These are phyloP conservation scores for Prenolepis imparis DNA, from an alignment of 2,888 invertebrate species.

Conservation along the genomic window DNA sequence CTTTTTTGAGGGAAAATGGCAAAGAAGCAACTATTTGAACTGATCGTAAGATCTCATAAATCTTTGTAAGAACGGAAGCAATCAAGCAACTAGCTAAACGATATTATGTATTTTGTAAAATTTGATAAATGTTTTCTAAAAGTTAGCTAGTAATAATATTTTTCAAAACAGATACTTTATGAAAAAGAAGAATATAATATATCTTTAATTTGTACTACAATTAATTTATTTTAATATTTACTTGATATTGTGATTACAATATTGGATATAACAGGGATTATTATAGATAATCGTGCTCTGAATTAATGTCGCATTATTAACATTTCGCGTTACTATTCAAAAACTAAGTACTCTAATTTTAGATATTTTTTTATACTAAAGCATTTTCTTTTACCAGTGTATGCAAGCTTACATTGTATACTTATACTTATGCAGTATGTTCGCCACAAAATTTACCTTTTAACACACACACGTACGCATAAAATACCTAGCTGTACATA, in stretches of 20 bases:
- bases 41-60: slow-evolving; percentile 48
- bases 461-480: not conserved
- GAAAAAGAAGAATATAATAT: not conserved
- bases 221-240: not conserved
- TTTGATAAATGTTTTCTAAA: slow-evolving; percentile 5
- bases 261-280: not conserved
- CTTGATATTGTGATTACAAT: not conserved
- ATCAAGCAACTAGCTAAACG: slow-evolving; percentile 21
- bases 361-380: slow-evolving; percentile 6
- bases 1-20: slow-evolving; percentile 54
- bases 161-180: not conserved
- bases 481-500: slow-evolving; percentile 13
- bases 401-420: not conserved
- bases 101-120: not conserved
- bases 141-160: not conserved
- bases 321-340: not conserved
- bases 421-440: not conserved
- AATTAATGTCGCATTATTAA: not conserved
- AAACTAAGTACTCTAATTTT: not conserved
- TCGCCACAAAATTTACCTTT: slow-evolving; percentile 23
- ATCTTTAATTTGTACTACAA: not conserved
- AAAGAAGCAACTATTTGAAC: slow-evolving; percentile 64
- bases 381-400: not conserved
- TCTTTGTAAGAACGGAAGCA: slow-evolving; percentile 44
- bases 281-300: not conserved